Evolutionary conservation across 1,140 invertebrate species (phyloP).

Genomic region (Lutraria rhynchaena): DNA sequence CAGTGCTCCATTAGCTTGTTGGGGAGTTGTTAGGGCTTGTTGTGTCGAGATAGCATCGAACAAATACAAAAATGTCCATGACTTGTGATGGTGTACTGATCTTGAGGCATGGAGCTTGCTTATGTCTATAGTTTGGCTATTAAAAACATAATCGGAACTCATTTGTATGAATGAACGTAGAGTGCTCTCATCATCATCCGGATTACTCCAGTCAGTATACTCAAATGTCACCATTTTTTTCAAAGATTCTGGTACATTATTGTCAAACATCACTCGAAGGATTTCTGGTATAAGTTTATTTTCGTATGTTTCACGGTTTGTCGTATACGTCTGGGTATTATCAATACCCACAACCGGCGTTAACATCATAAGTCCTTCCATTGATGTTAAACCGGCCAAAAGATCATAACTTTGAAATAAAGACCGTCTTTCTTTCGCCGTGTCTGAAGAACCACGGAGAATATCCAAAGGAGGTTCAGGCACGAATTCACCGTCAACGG

Average conservation of each 20-base stretch:
- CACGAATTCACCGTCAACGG: constrained; percentile 58
- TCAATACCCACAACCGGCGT: not conserved
- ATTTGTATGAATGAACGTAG: constrained; percentile 3
- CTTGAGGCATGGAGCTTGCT: not conserved
- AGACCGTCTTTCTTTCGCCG: constrained; percentile 9
- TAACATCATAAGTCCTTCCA: constrained; percentile 12
- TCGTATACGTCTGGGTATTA: not conserved
- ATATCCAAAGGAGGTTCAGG: constrained; percentile 14
- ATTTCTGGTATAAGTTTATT: not conserved
- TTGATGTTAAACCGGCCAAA: not conserved
- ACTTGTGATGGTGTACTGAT: not conserved
- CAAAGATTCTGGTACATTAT: constrained; percentile 35
- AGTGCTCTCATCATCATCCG: constrained; percentile 5
- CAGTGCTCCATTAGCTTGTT: not conserved
- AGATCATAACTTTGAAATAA: constrained; percentile 49
- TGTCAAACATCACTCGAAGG: not conserved
- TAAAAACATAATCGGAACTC: constrained; percentile 27
- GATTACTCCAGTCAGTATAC: constrained; percentile 33
- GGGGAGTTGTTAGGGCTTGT: not conserved
- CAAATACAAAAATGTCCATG: constrained; percentile 1
- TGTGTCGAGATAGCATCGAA: not conserved
- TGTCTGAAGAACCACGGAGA: constrained; percentile 27
- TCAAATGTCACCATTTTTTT: not conserved
- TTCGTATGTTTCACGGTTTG: not conserved
- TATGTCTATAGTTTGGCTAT: constrained; percentile 8